Conservation (phyloP, 2,113 vertebrate genomes). For the Syrmaticus mikado region DNA sequence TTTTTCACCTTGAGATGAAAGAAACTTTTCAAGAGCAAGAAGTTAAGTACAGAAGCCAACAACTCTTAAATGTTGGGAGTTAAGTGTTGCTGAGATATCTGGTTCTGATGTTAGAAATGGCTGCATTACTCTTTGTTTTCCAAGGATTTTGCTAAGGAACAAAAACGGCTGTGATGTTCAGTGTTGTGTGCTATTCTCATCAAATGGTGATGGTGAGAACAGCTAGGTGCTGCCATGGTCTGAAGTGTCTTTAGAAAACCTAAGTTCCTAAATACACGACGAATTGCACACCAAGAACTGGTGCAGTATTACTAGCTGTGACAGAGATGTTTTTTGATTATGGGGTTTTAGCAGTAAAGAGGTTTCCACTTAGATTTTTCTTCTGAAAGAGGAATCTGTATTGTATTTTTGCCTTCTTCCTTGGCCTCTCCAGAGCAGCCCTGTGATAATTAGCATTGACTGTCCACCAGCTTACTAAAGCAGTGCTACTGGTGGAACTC, state of each 20-base stretch:
- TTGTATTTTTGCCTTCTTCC: not conserved
- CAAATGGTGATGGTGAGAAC: not conserved
- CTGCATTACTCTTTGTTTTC: not conserved
- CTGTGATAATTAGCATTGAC: not conserved
- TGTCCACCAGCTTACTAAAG: not conserved
- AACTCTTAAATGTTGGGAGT: not conserved
- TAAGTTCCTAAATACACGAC: not conserved
- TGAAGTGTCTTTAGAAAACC: not conserved
- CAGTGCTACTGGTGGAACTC: not conserved
- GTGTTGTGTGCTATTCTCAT: not conserved
- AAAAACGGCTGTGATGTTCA: not conserved
- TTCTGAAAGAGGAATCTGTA: not conserved
- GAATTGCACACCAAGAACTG: not conserved
- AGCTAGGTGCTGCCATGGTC: not conserved
- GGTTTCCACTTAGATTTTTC: not conserved
- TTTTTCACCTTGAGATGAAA: slow-evolving; percentile 4
- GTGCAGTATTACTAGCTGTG: not conserved
- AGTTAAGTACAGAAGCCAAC: not conserved
- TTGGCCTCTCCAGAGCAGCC: not conserved
- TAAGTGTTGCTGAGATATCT: not conserved
- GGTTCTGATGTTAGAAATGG: not conserved
- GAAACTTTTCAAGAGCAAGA: slow-evolving; percentile 28
- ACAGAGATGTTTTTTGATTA: not conserved
- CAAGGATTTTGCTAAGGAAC: not conserved
- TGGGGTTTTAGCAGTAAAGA: not conserved